phyloP scores from a whole-genome alignment of 2,113 vertebrate genomes.

The Herpailurus yagouaroundi region DNA sequence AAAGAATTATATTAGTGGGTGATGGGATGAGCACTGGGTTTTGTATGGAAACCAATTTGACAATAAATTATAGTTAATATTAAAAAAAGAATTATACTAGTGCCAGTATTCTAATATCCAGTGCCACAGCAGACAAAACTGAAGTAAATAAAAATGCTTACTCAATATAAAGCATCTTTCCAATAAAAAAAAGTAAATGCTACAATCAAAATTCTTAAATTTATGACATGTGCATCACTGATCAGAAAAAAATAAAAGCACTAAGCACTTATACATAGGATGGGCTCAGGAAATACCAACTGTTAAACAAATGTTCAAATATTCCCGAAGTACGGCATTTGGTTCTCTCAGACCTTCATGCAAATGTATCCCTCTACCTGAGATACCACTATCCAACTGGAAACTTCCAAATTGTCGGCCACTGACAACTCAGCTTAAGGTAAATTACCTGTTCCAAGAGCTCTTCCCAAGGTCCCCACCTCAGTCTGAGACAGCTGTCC shows the following conservation, averaged over 20 bases:
- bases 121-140: background rate
- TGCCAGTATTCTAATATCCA: background rate
- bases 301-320: background rate
- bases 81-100: background rate
- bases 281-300: background rate
- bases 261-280: background rate
- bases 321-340: background rate
- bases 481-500: background rate
- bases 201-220: conserved; percentile 2
- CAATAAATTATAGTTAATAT: no score
- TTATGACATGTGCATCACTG: background rate
- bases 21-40: no score
- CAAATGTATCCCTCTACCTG: background rate
- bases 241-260: background rate
- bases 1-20: background rate
- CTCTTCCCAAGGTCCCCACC: background rate
- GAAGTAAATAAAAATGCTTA: conserved; percentile 28
- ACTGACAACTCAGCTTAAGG: background rate
- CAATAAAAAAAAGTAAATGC: background rate
- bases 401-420: background rate
- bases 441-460: background rate
- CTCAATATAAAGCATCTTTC: background rate
- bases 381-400: background rate
- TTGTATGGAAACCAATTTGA: no score
- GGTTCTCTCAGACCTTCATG: background rate